Evolutionary conservation across 2,113 vertebrate genomes (phyloP), one percentile per base, ranked within the genome.

Genomic region (Chloropsis hardwickii): DNA sequence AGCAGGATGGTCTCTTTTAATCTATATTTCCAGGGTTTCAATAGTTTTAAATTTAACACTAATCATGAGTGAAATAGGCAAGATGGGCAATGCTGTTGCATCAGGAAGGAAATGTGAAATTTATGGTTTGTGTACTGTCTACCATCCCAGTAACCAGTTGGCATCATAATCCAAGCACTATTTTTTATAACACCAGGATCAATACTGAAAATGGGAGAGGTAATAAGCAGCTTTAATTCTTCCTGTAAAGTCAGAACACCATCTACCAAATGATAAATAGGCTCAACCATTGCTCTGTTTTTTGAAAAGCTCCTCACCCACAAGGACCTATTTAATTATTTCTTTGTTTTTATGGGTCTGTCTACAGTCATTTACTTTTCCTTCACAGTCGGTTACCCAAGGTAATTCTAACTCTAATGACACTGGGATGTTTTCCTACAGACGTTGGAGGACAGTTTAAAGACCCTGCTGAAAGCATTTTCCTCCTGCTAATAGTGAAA

Each of bases 141-240:
- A 40, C 37, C 54, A 92, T 94, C 60, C 48, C 37, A 37, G 44
- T 45, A 92, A 78, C 79, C 25, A 78, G 67, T 35, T 96, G 90
- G 76, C 80, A 83, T 88, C 40, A 39, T 88, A 92, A 95, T 64
- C 76, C 65, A 81, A 84, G 37, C 42, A 48, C 92, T 88, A 60
- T 81, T 83, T 94, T 95, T 96, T 81, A 90, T 1, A 42, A 37
- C 56, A 50, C 25, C 37, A 50, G 51, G 90, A 96, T 97, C 96
- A 88, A 95, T 96, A 96, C 93, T 84, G 93, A 95, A 95, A 97
- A 95, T 88, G 51, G 76, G 71, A 96, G 88, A 96, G 88, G 79
- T 94, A 95, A 96, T 97, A 92, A 96, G 85, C 64, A 92, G 56
- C 65, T 93, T 92, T 94, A 96, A 92, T 96, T 94, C 95, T 81